Evolutionary conservation across 2,888 invertebrate genomes (phyloP), one percentile per base, ranked within the genome.

Genomic region (Unio pictorum): DNA sequence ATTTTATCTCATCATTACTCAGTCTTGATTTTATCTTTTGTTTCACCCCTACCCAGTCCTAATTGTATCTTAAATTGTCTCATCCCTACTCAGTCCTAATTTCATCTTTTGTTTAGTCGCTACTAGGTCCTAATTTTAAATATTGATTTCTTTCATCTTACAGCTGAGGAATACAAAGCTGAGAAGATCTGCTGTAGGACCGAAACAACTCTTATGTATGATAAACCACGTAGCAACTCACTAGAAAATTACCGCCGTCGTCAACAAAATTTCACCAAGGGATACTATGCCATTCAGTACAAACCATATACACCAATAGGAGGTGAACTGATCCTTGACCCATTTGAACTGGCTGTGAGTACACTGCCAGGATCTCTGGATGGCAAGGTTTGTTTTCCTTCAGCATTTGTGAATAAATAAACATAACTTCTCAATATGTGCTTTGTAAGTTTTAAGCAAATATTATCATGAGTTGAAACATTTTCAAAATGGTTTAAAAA

Each of bases 181-280:
- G 69, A 71, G 57, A 71, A 69, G 58, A 67, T 79, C 30, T 76
- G 77, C 68, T 75, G 78, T 56, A 73, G 78, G 30, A 82, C 79
- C 45, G 74, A 74, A 4, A 69, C 73, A 55, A 68, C 65, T 17
- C 65, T 76, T 68, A 70, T 76, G 62, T 71, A 73, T 56, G 74
- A 74, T 64, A 77, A 79, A 68, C 74, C 78, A n/a, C 73, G 79
- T 58, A 69, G 72, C 55, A 73, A 78, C 28, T 82, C 80, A 79
- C 65, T 66, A n/a, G 63, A 64, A 7, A 77, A 81, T 61, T 82
- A 68, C 63, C 54, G 61, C 7, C 64, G 82, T 17, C 67, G 80
- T 20, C 69, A 61, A 61, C 28, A 68, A n/a, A 80, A 82, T 69
- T 60, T 80, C 15, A 66, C 71, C 26, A 69, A 67, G 54, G 82